Evolutionary conservation across 2,888 invertebrate genomes (phyloP), one percentile per base, ranked within the genome.

Genomic region (Tupiocoris notatus): DNA sequence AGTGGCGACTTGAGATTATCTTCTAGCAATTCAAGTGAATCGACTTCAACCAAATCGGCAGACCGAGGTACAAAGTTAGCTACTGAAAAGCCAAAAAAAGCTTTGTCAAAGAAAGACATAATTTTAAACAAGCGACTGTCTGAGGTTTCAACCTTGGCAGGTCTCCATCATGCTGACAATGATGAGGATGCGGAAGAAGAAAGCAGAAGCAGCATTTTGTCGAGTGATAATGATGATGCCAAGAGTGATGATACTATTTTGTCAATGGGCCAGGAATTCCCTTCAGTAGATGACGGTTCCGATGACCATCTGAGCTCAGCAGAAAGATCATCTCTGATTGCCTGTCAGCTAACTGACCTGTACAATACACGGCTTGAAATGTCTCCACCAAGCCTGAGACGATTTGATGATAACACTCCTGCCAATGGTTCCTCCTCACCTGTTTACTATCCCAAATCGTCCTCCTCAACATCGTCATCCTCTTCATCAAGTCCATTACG

Each of bases 71-170:
- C 65, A 12, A 6, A 3, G 39, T 18, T 2, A 17, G 25, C 25
- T 9, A 56, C 57, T 1, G 24, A 18, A 6, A 58, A 70, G 16
- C 63, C 73, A 6, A 73, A 73, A 62, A n/a, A n/a, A n/a, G 73
- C 73, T n/a, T 21, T 73, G 20, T 73, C 73, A 0, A 61, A 63
- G 21, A 73, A 73, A 54, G 73, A 61, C 62, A 70, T 70, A 7
- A 70, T 70, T 59, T 58, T 70, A 16, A 58, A 70, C 17, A 70
- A 59, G 20, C 22, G 70, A 25, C 23, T 24, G 9, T 23, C 70
- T 9, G 70, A 70, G 17, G 7, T 67, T 16, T 67, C 39, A n/a
- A n/a, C n/a, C n/a, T n/a, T n/a, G 39, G 39, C 39, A 12, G 12
- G 3, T 39, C 3, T 39, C 6, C 3, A 39, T 12, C 12, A 3